Evolutionary conservation across 1,140 invertebrate species (phyloP), one percentile per base, ranked within the genome.

Genomic region (Caenorhabditis latens): DNA sequence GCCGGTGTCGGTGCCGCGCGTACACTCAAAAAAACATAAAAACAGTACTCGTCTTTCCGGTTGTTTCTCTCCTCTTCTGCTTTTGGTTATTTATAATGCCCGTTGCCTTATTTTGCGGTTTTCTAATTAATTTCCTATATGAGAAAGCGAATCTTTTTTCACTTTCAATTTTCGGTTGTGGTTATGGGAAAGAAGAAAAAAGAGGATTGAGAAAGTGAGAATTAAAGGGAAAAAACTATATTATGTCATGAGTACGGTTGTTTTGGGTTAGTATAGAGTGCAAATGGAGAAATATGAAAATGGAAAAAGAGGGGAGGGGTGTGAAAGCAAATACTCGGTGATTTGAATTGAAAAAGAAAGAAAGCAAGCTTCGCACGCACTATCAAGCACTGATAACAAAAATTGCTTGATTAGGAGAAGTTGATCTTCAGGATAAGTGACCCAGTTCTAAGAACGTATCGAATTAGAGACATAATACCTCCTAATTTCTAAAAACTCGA

Each of bases 301-400:
- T 32, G 16, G 46, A 42, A 32, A 32, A 32, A 32, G 32, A 32
- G 32, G 32, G 32, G 32, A 32, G 32, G 43, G 46, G 71, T 79
- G 71, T 50, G 71, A 79, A 79, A 79, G 71, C 71, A 79, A 79
- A 79, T 79, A 79, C 46, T 50, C 9, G 21, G 61, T 7, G 57
- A 46, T n/a, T 71, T 32, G 46, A 53, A 24, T 79, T 79, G 43
- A 42, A 53, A 79, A 79, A 50, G 71, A 79, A 50, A 32, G 32
- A 32, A 63, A 79, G 46, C 71, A 79, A 79, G 71, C 71, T 79
- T 79, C 71, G 71, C 71, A 79, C 71, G 71, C 71, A 79, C 71
- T 24, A 79, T 50, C 71, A 79, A 24, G 71, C 43, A 53, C 71
- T 79, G 46, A 79, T 79, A 79, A 79, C 43, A 46, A 63, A 79